A percentile compares a stretch with the other conserved stretches of the same genome.
phyloP scores from a whole-genome alignment of 2,113 vertebrate species.

The Mirza zaza region DNA sequence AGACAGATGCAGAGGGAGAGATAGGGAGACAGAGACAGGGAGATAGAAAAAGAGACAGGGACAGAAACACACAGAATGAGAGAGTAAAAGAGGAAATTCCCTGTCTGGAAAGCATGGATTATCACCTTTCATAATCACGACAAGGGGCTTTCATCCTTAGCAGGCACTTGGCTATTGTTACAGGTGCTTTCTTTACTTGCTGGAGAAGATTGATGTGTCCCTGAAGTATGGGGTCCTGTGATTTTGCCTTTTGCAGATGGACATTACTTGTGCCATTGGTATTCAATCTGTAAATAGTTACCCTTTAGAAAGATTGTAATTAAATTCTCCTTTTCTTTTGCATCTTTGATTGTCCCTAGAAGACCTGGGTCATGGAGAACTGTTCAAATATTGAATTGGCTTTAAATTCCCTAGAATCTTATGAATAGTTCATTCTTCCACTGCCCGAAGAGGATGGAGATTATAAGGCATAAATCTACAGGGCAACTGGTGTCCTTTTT shows the following conservation, averaged over 20 bases:
- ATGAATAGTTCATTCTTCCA: slow-evolving; percentile 15
- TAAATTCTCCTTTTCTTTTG: not conserved
- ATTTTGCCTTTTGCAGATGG: not conserved
- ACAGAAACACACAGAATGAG: not conserved
- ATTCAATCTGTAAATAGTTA: not conserved
- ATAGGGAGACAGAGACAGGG: not conserved
- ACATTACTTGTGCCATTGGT: not conserved
- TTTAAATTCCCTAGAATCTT: slow-evolving; percentile 35
- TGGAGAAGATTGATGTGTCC: not conserved
- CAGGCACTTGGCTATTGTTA: not conserved
- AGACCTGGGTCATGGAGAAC: not conserved
- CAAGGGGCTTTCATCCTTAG: not conserved
- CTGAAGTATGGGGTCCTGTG: not conserved
- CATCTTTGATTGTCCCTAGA: not conserved
- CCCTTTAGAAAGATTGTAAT: not conserved
- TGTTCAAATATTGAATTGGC: slow-evolving; percentile 13
- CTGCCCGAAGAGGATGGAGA: not conserved
- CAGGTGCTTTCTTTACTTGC: not conserved
- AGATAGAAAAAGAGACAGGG: not conserved
- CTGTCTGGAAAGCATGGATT: not conserved
- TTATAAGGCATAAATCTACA: slow-evolving; percentile 4
- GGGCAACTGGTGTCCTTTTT: not conserved
- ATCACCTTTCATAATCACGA: not conserved
- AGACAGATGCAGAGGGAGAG: not conserved
- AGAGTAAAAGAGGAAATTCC: not conserved